Percentiles rank a stretch among this genome's conserved stretches.
These are phyloP conservation scores for Bombus impatiens DNA, from an alignment of 1,140 invertebrate species.

Conservation along the genomic window DNA sequence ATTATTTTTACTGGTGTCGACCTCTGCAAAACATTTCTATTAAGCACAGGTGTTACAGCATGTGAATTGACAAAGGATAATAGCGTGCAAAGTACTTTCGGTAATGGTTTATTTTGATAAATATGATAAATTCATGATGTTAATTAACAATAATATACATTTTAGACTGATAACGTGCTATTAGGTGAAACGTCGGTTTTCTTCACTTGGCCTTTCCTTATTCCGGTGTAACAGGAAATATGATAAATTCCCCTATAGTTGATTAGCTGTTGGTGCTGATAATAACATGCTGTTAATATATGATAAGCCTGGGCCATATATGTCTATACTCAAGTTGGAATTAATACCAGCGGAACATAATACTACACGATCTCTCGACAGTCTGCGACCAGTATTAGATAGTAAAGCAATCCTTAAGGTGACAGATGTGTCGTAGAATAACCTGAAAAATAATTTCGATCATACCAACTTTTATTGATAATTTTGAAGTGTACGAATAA, in stretches of 20 bases:
- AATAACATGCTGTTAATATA: constrained; percentile 73
- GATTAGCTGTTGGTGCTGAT: constrained; percentile 70
- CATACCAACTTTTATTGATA: neutral
- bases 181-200: neutral
- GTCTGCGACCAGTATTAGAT: constrained; percentile 30
- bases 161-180: neutral
- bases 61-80: constrained; percentile 16
- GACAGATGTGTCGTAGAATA: constrained; percentile 60
- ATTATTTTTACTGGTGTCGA: constrained; percentile 47
- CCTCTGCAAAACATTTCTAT: constrained; percentile 18
- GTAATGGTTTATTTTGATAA: constrained; percentile 19
- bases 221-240: constrained; percentile 72
- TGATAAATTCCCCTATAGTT: constrained; percentile 75
- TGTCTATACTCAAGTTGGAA: constrained; percentile 44
- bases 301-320: constrained; percentile 63
- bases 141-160: constrained; percentile 19
- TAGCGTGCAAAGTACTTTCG: neutral
- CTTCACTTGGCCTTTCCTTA: constrained; percentile 30
- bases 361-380: constrained; percentile 33
- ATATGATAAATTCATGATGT: neutral
- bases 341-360: constrained; percentile 45
- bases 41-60: constrained; percentile 5
- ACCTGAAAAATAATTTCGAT: constrained; percentile 42
- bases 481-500: neutral
- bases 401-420: constrained; percentile 9